These are phyloP conservation scores for Spodoptera picta DNA, from an alignment of 2,888 invertebrate species.

Conservation along the genomic window DNA sequence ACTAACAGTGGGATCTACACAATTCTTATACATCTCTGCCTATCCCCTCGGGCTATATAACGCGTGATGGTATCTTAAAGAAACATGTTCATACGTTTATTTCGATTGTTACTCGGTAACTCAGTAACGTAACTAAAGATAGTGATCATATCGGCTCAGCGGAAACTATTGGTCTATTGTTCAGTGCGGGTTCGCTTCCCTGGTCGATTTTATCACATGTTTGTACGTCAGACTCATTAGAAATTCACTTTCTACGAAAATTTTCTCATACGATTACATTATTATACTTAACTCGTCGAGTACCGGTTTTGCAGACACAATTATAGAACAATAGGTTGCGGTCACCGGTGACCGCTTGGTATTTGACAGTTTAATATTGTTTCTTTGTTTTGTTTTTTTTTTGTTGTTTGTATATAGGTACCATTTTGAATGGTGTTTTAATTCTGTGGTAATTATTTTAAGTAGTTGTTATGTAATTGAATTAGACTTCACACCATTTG, in stretches of 20 bases:
- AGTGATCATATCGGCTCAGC: slow-evolving; percentile 49
- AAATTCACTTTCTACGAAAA: slow-evolving; percentile 60
- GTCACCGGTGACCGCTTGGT: too few relatives aligned
- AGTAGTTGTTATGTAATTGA: too few relatives aligned
- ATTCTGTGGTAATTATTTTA: too few relatives aligned
- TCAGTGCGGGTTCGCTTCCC: slow-evolving; percentile 60
- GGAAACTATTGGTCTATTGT: slow-evolving; percentile 65
- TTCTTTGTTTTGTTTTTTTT: slow-evolving; percentile 1
- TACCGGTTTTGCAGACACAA: too few relatives aligned
- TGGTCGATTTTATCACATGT: slow-evolving; percentile 54
- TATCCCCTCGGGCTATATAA: too few relatives aligned
- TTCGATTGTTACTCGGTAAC: slow-evolving; percentile 15
- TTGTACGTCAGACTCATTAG: slow-evolving; percentile 47
- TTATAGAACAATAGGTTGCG: too few relatives aligned
- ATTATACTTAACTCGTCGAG: too few relatives aligned
- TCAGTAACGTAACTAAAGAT: slow-evolving; percentile 48
- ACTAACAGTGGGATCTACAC: too few relatives aligned
- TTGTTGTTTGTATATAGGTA: background rate
- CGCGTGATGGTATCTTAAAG: too few relatives aligned
- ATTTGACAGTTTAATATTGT: too few relatives aligned
- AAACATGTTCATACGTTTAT: slow-evolving; percentile 12
- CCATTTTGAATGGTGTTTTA: background rate
- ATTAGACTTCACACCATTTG: too few relatives aligned
- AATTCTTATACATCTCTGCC: too few relatives aligned
- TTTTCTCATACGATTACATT: slow-evolving; percentile 53